Conservation (phyloP, 2,113 vertebrate genomes). For the Mesitornis unicolor region DNA sequence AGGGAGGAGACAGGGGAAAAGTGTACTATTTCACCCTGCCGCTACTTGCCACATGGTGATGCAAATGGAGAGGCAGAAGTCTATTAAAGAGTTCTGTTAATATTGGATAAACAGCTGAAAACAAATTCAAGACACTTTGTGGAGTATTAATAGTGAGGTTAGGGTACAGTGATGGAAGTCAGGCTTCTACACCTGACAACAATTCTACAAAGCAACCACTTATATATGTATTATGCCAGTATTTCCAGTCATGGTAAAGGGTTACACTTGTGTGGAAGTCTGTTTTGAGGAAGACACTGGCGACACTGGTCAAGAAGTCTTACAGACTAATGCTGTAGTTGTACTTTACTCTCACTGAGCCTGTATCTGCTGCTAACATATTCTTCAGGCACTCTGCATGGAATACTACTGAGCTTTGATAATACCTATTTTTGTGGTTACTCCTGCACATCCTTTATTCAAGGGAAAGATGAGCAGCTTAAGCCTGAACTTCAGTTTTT, state of each 20-base stretch:
- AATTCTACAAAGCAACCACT: too few species aligned
- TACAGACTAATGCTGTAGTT: background rate
- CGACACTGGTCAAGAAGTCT: background rate
- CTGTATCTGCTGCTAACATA: background rate
- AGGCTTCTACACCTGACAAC: background rate
- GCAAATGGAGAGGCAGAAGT: background rate
- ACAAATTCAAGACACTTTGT: background rate
- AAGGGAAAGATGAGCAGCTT: background rate
- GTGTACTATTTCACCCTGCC: background rate
- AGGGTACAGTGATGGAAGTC: background rate
- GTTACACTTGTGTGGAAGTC: background rate
- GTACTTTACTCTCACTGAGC: background rate
- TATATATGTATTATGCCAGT: too few species aligned
- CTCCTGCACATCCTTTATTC: background rate
- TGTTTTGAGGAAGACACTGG: background rate
- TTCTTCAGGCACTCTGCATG: background rate
- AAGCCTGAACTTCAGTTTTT: background rate
- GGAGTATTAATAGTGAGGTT: background rate
- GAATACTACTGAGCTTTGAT: background rate
- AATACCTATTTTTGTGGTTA: background rate
- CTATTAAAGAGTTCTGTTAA: background rate
- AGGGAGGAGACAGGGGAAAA: too few species aligned
- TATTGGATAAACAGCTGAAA: background rate
- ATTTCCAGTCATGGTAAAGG: background rate
- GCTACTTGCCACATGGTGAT: background rate